These are phyloP conservation scores for Acleris sparsana DNA, from an alignment of 2,888 invertebrate species.

Conservation along the genomic window DNA sequence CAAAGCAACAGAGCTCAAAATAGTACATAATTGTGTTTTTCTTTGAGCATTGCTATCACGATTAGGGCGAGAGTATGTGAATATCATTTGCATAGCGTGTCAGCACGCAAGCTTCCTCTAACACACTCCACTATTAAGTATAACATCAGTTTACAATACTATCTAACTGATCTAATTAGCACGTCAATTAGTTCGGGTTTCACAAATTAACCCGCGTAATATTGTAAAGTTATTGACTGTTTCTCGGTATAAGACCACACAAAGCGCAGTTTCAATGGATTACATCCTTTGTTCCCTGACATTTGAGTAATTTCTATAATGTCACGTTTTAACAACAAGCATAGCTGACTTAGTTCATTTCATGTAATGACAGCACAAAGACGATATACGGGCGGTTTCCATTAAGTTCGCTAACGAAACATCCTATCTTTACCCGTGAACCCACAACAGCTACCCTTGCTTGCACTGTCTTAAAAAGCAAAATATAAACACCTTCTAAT, in stretches of 20 bases:
- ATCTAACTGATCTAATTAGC: constrained; percentile 8
- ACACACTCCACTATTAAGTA: constrained; percentile 16
- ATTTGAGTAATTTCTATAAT: too few relatives aligned
- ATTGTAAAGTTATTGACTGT: background rate
- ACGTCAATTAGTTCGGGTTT: constrained; percentile 13
- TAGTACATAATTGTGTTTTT: background rate
- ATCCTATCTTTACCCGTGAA: too few relatives aligned
- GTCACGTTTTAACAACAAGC: too few relatives aligned
- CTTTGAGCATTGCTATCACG: constrained; percentile 21
- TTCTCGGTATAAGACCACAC: background rate
- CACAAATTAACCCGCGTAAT: constrained; percentile 2
- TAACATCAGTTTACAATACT: constrained; percentile 19
- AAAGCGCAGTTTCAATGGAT: background rate
- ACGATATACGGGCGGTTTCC: too few relatives aligned
- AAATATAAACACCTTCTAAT: too few relatives aligned
- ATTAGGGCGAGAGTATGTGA: constrained; percentile 28
- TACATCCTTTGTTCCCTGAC: too few relatives aligned
- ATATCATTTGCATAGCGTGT: constrained; percentile 30
- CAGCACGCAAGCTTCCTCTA: constrained; percentile 25
- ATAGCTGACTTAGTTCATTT: too few relatives aligned
- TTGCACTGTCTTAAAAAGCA: too few relatives aligned
- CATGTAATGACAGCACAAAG: too few relatives aligned
- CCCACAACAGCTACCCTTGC: too few relatives aligned
- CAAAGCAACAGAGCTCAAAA: constrained; percentile 10
- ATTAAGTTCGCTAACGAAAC: too few relatives aligned